Conservation (phyloP, 2,113 vertebrate genomes). For the Psammodynastes pulverulentus region DNA sequence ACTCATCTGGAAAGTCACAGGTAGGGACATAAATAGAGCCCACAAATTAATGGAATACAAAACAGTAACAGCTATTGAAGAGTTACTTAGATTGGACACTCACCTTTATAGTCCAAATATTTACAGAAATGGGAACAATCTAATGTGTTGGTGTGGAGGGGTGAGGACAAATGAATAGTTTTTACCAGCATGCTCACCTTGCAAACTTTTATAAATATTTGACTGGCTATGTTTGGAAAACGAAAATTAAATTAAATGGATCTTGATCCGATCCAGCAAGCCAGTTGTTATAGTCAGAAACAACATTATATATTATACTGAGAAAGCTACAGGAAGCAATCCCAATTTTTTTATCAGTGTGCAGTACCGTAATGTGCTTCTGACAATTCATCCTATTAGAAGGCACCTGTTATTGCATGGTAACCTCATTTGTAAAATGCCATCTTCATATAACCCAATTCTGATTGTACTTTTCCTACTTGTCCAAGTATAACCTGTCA, state of each 20-base stretch:
- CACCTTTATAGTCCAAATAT: neutral
- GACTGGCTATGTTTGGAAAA: neutral
- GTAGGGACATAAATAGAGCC: neutral
- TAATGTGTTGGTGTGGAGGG: neutral
- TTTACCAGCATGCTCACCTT: neutral
- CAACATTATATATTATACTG: neutral
- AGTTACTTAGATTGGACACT: neutral
- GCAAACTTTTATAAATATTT: neutral
- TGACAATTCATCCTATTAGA: conserved; percentile 17
- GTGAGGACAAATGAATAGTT: too few species aligned
- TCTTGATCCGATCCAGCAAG: neutral
- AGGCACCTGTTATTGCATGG: conserved; percentile 25
- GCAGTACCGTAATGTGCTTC: neutral
- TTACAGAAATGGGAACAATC: neutral
- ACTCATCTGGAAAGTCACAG: neutral
- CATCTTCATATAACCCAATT: conserved; percentile 57
- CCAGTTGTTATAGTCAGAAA: neutral
- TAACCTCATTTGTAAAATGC: conserved; percentile 56
- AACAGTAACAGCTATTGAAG: neutral
- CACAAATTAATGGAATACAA: neutral
- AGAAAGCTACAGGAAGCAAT: neutral
- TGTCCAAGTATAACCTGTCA: conserved; percentile 43
- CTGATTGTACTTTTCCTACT: conserved; percentile 42
- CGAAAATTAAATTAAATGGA: neutral
- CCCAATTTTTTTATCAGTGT: neutral